Evolutionary conservation across 2,797 vertebrate genomes (phyloP).

Genomic region (Brachymystax lenok): DNA sequence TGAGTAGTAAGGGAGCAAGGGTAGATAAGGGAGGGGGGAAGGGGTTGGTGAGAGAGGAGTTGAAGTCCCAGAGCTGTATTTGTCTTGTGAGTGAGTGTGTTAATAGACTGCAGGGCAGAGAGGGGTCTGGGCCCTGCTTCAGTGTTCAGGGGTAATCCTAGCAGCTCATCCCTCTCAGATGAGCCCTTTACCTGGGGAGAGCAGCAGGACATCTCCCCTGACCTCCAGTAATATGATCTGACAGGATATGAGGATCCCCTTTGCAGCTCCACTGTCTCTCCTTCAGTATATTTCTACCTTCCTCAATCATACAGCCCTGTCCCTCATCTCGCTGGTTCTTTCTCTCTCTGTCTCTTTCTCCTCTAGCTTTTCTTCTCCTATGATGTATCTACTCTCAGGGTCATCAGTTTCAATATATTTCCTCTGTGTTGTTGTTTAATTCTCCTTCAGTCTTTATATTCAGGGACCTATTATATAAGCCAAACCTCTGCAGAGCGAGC

Average conservation of each 20-base stretch:
- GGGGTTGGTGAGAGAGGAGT: too few relatives aligned
- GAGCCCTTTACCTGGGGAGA: constrained; percentile 45
- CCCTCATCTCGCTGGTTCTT: constrained; percentile 12
- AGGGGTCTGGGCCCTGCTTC: constrained; percentile 21
- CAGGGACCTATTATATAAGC: constrained; percentile 14
- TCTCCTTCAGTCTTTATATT: neutral
- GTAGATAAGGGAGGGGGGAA: too few relatives aligned
- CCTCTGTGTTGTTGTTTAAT: neutral
- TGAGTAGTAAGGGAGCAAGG: too few relatives aligned
- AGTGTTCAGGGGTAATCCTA: constrained; percentile 53
- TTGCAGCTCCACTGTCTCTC: neutral
- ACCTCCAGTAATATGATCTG: constrained; percentile 61
- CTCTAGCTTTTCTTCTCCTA: neutral
- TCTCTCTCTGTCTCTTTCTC: neutral
- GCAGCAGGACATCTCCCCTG: constrained; percentile 39
- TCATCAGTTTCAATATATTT: neutral
- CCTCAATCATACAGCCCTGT: constrained; percentile 4
- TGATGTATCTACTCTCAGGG: neutral
- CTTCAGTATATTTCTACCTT: neutral
- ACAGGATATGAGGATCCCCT: neutral
- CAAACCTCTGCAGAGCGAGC: constrained; percentile 22
- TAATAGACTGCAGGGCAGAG: neutral
- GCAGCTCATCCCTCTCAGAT: constrained; percentile 51
- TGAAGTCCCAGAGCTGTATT: too few relatives aligned
- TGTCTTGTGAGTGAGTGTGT: neutral